Evolutionary conservation across 2,113 vertebrate species (phyloP).

Genomic region (Protobothrops mucrosquamatus): DNA sequence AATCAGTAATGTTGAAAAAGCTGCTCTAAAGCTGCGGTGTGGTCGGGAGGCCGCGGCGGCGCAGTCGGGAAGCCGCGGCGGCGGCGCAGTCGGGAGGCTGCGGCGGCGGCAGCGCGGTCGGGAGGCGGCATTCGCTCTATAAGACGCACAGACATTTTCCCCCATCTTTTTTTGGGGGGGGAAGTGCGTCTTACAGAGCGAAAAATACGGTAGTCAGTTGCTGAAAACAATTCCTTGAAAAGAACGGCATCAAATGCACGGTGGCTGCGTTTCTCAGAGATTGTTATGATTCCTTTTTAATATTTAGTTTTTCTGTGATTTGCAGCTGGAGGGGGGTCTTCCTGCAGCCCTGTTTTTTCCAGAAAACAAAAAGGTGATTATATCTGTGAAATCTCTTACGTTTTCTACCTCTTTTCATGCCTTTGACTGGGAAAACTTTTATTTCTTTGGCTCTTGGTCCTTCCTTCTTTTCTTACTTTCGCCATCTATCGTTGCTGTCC

Average conservation of each 20-base stretch:
- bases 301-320: slow-evolving; percentile 73
- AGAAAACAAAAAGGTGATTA: slow-evolving; percentile 98
- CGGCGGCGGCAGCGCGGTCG: no score
- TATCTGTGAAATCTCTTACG: slow-evolving; percentile 45
- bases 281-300: slow-evolving; percentile 57
- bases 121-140: no score
- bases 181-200: no score
- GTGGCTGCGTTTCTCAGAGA: slow-evolving; percentile 28
- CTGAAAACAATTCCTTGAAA: neutral
- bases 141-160: no score
- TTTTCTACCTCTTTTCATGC: slow-evolving; percentile 27
- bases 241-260: neutral
- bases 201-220: no score
- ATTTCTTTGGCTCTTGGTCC: slow-evolving; percentile 21
- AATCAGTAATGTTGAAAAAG: no score
- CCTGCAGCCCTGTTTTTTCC: slow-evolving; percentile 92
- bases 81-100: no score
- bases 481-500: neutral
- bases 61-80: no score
- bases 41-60: no score
- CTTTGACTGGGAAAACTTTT: slow-evolving; percentile 47
- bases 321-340: slow-evolving; percentile 92
- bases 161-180: no score
- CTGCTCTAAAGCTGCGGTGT: no score
- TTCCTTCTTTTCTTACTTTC: neutral